Conservation (phyloP, 2,888 invertebrate genomes). For the Scaptomyza polygonia region DNA sequence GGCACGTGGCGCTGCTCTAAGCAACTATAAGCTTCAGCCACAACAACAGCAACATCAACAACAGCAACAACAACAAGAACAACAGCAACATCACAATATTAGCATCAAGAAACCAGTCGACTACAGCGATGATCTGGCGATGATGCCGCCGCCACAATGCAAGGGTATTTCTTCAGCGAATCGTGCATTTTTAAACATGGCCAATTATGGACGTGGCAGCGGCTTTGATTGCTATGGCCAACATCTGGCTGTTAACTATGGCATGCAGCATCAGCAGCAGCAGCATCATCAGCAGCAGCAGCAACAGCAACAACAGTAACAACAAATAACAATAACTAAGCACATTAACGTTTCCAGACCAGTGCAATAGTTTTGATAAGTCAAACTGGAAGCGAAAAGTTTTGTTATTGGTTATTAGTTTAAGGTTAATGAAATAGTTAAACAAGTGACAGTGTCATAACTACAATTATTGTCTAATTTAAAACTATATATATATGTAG, state of each 20-base stretch:
- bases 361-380: constrained; percentile 73
- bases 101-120: constrained; percentile 57
- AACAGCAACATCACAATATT: constrained; percentile 62
- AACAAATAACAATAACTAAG: constrained; percentile 36
- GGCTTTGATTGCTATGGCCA: constrained; percentile 70
- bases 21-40: constrained; percentile 47
- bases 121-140: constrained; percentile 65
- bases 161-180: constrained; percentile 43
- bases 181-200: constrained; percentile 32
- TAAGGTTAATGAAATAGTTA: constrained; percentile 34
- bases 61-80: constrained; percentile 40
- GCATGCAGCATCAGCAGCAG: constrained; percentile 38
- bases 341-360: constrained; percentile 55
- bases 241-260: constrained; percentile 61
- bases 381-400: constrained; percentile 58
- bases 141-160: constrained; percentile 78
- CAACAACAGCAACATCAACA: constrained; percentile 55
- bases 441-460: constrained; percentile 80
- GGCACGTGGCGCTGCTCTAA: constrained; percentile 67
- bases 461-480: constrained; percentile 74
- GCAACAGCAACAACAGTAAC: constrained; percentile 23
- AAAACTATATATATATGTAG: constrained; percentile 21
- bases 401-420: constrained; percentile 47
- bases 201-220: constrained; percentile 52
- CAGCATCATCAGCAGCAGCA: constrained; percentile 11